Conservation (phyloP, 2,797 vertebrate genomes). For the Aulostomus chinensis region DNA sequence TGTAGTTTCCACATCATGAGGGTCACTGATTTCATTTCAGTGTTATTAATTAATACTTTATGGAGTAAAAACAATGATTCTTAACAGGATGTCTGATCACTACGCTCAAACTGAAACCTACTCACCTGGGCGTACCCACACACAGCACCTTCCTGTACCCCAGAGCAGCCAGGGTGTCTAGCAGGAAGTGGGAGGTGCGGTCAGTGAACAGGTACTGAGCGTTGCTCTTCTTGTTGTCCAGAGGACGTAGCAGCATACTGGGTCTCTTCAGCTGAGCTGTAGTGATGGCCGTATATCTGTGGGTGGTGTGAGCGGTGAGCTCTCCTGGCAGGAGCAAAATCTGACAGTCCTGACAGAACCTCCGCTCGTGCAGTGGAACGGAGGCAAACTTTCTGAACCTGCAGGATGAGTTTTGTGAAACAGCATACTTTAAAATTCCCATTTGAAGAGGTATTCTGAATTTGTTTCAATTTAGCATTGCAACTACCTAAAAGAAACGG, state of each 20-base stretch:
- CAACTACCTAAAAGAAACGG: too few relatives aligned
- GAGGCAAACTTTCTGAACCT: constrained; percentile 84
- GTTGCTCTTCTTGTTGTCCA: constrained; percentile 95
- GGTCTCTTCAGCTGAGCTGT: constrained; percentile 81
- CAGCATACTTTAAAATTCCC: too few relatives aligned
- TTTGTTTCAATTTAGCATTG: too few relatives aligned
- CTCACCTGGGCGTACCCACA: constrained; percentile 90
- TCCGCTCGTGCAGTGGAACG: constrained; percentile 78
- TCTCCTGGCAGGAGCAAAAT: constrained; percentile 83
- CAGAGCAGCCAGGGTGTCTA: constrained; percentile 79
- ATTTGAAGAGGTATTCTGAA: too few relatives aligned
- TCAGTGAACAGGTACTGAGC: constrained; percentile 95
- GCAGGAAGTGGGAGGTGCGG: constrained; percentile 87
- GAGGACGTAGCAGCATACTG: constrained; percentile 83
- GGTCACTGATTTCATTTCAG: too few relatives aligned
- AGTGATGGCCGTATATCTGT: constrained; percentile 72
- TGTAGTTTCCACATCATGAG: too few relatives aligned
- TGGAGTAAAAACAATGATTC: too few relatives aligned
- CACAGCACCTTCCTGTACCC: constrained; percentile 89
- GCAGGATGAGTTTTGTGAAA: constrained; percentile 50
- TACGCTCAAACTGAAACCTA: too few relatives aligned
- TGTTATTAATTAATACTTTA: too few relatives aligned
- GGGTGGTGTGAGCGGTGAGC: constrained; percentile 72
- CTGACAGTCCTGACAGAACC: constrained; percentile 90
- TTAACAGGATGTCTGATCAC: too few relatives aligned